Evolutionary conservation across 2,113 vertebrate genomes (phyloP).

Genomic region (Electrona antarctica): DNA sequence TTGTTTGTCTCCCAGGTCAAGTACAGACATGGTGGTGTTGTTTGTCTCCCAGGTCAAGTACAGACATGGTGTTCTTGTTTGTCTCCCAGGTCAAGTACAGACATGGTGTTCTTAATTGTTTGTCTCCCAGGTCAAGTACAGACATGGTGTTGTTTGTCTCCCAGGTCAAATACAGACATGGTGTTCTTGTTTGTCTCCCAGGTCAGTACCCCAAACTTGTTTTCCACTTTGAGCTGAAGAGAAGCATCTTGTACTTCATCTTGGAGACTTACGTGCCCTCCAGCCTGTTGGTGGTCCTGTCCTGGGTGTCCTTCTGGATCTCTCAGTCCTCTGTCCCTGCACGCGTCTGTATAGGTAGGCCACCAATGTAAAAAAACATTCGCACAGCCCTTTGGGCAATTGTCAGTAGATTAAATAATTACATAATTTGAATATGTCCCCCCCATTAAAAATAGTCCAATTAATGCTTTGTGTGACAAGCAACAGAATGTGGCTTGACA

Average conservation of each 20-base stretch:
- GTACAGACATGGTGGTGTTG: background rate
- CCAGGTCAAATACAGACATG: background rate
- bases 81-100: conserved; percentile 74
- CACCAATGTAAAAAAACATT: no score
- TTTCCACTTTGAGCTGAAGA: conserved; percentile 90
- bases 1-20: no score
- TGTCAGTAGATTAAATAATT: no score
- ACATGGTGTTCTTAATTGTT: no score
- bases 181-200: conserved; percentile 38
- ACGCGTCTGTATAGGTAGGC: conserved; percentile 88
- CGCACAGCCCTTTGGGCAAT: no score
- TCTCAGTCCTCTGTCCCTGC: conserved; percentile 90
- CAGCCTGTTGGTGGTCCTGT: conserved; percentile 88
- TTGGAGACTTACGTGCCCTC: conserved; percentile 91
- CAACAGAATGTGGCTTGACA: no score
- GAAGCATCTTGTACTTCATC: conserved; percentile 92
- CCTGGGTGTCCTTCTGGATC: conserved; percentile 94
- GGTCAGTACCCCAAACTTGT: conserved; percentile 87
- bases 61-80: background rate
- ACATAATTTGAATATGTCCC: no score
- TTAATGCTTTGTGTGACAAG: no score
- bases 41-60: background rate
- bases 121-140: background rate
- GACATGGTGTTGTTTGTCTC: background rate
- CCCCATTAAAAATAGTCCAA: no score